Evolutionary conservation across 2,113 vertebrate species (phyloP).

Genomic region (Conger conger): DNA sequence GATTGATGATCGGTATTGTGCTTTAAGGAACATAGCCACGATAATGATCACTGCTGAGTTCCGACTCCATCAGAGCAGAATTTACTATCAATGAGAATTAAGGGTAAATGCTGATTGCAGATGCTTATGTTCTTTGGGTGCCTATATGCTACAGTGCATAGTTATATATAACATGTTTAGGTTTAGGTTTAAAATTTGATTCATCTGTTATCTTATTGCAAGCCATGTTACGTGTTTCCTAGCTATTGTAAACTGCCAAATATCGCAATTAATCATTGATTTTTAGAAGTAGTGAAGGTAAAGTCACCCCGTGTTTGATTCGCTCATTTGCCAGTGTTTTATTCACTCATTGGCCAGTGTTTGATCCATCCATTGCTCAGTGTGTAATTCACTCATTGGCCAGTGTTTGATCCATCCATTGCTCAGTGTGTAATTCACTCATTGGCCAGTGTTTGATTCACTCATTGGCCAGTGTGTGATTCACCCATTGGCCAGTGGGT

Average conservation of each 20-base stretch:
- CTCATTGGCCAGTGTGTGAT: too few relatives aligned
- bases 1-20: neutral
- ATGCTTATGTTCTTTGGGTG: conserved; percentile 35
- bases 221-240: neutral
- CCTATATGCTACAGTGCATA: neutral
- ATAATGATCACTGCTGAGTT: neutral
- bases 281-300: neutral
- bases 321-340: too few relatives aligned
- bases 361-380: too few relatives aligned
- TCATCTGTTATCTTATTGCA: neutral
- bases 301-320: neutral
- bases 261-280: neutral
- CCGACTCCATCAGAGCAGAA: too few relatives aligned
- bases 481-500: too few relatives aligned
- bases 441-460: too few relatives aligned
- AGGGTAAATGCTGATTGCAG: conserved; percentile 24
- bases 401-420: too few relatives aligned
- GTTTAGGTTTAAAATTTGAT: conserved; percentile 42
- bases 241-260: neutral
- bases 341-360: too few relatives aligned
- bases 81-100: conserved; percentile 17
- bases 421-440: too few relatives aligned
- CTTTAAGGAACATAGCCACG: neutral
- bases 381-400: too few relatives aligned
- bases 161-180: conserved; percentile 29